Evolutionary conservation across 2,113 vertebrate species (phyloP).

Genomic region (Protobothrops flavoviridis): DNA sequence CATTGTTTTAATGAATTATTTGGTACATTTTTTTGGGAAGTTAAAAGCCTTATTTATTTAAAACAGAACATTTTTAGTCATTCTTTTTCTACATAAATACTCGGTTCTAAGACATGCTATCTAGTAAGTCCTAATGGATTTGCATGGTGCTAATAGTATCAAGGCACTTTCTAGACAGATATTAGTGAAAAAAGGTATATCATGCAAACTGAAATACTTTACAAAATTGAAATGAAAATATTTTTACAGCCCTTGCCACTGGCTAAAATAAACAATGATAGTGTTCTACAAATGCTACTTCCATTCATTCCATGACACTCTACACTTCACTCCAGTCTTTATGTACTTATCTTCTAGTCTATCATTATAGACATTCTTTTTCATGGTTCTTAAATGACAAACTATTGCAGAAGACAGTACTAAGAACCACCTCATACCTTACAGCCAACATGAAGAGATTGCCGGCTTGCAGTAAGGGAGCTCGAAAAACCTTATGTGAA

Average conservation of each 20-base stretch:
- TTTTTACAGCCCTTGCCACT: neutral
- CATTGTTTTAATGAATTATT: neutral
- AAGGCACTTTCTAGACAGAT: neutral
- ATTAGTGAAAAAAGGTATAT: neutral
- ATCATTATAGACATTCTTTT: neutral
- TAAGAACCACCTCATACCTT: neutral
- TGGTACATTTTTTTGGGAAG: neutral
- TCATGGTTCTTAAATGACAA: neutral
- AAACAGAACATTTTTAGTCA: neutral
- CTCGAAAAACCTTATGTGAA: neutral
- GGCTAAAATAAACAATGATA: neutral
- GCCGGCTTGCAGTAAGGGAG: neutral
- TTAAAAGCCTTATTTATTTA: neutral
- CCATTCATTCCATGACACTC: neutral
- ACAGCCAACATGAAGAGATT: neutral
- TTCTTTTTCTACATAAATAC: neutral
- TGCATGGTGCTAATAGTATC: neutral
- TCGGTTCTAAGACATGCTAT: neutral
- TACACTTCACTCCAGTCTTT: neutral
- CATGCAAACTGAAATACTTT: neutral
- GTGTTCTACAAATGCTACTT: neutral
- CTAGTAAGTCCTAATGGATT: neutral
- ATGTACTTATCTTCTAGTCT: neutral
- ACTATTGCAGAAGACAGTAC: neutral
- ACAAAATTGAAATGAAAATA: slow-evolving; percentile 9